phyloP scores from a whole-genome alignment of 1,140 invertebrate genomes.

The Hycleus cichorii region DNA sequence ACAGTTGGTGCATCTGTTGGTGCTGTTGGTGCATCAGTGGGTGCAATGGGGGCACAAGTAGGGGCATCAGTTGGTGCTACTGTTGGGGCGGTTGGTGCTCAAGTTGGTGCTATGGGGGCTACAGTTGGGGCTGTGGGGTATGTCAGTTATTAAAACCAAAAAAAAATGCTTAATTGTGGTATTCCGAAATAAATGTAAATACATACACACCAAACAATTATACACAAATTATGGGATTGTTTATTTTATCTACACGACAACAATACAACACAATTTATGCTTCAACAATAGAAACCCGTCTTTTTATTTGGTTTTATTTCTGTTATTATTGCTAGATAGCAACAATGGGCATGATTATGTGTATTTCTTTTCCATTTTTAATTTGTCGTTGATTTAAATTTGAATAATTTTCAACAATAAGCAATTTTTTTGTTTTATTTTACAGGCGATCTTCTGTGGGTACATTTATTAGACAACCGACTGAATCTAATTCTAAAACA shows the following conservation, averaged over 20 bases:
- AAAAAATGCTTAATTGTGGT: neutral
- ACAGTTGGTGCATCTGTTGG: slow-evolving; percentile 35
- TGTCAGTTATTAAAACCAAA: slow-evolving; percentile 26
- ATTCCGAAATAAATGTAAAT: no score
- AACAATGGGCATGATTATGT: no score
- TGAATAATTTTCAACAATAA: neutral
- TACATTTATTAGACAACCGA: slow-evolving; percentile 62
- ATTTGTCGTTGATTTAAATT: neutral
- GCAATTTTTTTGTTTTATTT: slow-evolving; percentile 26
- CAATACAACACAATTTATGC: neutral
- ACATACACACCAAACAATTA: neutral
- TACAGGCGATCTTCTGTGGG: slow-evolving; percentile 70
- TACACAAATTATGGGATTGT: neutral
- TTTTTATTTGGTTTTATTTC: neutral
- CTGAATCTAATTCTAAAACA: slow-evolving; percentile 50
- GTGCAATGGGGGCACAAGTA: slow-evolving; percentile 32
- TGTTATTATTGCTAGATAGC: neutral
- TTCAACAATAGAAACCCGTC: no score
- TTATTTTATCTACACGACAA: neutral
- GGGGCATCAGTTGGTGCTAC: slow-evolving; percentile 36
- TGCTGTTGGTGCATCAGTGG: slow-evolving; percentile 34
- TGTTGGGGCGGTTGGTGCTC: slow-evolving; percentile 31
- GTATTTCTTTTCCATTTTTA: no score
- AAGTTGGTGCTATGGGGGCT: slow-evolving; percentile 34
- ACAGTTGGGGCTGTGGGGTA: slow-evolving; percentile 38